These are phyloP conservation scores for Trachymyrmex septentrionalis DNA, from an alignment of 1,140 invertebrate genomes.

Conservation along the genomic window DNA sequence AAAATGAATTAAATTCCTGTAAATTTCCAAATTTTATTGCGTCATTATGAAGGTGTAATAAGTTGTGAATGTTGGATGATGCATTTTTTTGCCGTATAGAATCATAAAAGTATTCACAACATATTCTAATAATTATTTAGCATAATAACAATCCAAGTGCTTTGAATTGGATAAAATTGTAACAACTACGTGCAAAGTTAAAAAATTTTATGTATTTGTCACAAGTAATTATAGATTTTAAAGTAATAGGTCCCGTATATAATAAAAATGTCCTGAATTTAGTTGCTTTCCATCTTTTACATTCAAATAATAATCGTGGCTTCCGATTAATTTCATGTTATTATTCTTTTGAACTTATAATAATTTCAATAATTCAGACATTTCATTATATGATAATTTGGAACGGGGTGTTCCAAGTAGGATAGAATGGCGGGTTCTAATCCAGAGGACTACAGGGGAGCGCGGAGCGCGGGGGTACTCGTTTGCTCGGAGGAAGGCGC, in stretches of 20 bases:
- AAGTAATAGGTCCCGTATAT: conserved; percentile 1
- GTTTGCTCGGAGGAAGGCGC: no score
- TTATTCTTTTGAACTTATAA: neutral
- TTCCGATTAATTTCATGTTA: neutral
- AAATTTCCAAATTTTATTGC: neutral
- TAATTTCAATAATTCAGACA: neutral
- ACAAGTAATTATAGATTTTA: neutral
- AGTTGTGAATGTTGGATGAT: neutral
- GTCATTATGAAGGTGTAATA: neutral
- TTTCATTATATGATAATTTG: conserved; percentile 17
- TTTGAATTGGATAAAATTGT: conserved; percentile 12
- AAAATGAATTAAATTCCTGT: neutral
- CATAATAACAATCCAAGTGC: neutral
- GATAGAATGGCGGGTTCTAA: no score
- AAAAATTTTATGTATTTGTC: conserved; percentile 9
- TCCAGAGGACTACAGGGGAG: no score
- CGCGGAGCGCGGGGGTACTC: no score
- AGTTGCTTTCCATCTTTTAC: conserved; percentile 7
- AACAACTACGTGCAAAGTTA: conserved; percentile 6
- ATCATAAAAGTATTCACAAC: no score
- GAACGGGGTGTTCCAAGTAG: neutral
- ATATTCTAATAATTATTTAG: neutral
- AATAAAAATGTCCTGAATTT: conserved; percentile 7
- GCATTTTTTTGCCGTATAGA: neutral
- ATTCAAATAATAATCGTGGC: conserved; percentile 9